Base-by-base conservation (phyloP, 2,113 vertebrate species). In the Melanerpes formicivorus region DNA sequence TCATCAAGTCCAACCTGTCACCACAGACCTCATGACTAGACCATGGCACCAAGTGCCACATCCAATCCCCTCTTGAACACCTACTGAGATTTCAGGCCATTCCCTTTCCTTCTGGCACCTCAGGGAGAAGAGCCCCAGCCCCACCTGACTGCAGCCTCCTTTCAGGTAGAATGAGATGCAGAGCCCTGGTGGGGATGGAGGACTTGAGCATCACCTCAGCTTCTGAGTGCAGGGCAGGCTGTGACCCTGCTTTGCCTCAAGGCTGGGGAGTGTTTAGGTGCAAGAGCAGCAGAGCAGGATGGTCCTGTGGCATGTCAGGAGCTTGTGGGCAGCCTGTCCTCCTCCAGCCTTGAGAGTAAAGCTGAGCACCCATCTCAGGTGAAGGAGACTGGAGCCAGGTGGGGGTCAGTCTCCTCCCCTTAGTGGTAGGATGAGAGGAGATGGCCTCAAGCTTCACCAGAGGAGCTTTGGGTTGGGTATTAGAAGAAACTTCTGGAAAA, bases 151-250 rank as follows among this genome's bases (percentile, higher is more conserved):
- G 42, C 42, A 42, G 42, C 42, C 42, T 42, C 42, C 42, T 42
- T 42, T 11, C 46, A 48, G 46, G 46, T 46, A 46, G 67, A 89
- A 82, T 25, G 52, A 76, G 90, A 71, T 59, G 81, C 46, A 66
- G 83, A 89, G 59, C 55, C 25, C 34, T 2, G 7, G 16, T 58
- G 83, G 44, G 54, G 26, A 60, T 46, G 76, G 37, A 56, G 54
- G 55, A 52, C 26, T 13, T 0, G 8, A 44, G 40, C 14, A 7
- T 10, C 1, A 1, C 48, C 32, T 32, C n/a, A 1, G 2, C n/a
- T 15, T 71, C 75, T 19, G 8, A 1, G 34, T 1, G 3, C 7
- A 6, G 71, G 32, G 44, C 44, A 5, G 30, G 12, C 34, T 6
- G 25, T 26, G 65, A 46, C 34, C 26, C 23, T 77, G 70, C 62